Conservation (phyloP, 2,888 invertebrate genomes). For the Lepidochitona cinerea region DNA sequence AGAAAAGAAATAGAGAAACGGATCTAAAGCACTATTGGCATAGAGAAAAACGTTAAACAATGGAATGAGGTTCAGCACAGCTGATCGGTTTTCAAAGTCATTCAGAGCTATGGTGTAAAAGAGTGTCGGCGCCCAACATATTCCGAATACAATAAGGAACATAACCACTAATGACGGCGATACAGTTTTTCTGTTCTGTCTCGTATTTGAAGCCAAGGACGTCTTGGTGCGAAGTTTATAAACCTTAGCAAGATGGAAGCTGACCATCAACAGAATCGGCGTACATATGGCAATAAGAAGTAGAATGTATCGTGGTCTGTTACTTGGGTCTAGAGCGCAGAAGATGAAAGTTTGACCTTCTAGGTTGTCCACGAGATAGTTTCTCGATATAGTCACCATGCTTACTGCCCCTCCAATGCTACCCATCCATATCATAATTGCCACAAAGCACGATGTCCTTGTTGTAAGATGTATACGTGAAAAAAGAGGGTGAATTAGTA, state of each 20-base stretch:
- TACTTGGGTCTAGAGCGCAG: neutral
- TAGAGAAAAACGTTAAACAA: neutral
- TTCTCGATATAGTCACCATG: neutral
- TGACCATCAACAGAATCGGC: neutral
- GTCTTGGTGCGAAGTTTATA: neutral
- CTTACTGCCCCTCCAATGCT: neutral
- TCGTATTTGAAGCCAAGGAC: neutral
- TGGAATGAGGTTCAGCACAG: neutral
- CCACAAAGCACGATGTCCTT: neutral
- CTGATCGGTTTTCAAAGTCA: neutral
- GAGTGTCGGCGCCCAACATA: neutral
- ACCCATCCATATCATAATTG: neutral
- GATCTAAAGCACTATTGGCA: neutral
- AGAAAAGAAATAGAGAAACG: neutral
- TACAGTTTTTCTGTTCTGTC: neutral
- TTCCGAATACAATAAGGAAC: neutral
- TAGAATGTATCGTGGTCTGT: neutral
- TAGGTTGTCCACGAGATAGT: neutral
- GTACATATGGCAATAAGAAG: neutral
- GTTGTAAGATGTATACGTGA: neutral
- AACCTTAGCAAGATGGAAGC: neutral
- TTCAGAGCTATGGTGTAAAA: neutral
- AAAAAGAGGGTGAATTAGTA: neutral
- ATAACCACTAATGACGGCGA: neutral
- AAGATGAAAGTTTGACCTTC: neutral